These are phyloP conservation scores for Pangasius sanitwongsei DNA, from an alignment of 2,797 vertebrate genomes.

Conservation along the genomic window DNA sequence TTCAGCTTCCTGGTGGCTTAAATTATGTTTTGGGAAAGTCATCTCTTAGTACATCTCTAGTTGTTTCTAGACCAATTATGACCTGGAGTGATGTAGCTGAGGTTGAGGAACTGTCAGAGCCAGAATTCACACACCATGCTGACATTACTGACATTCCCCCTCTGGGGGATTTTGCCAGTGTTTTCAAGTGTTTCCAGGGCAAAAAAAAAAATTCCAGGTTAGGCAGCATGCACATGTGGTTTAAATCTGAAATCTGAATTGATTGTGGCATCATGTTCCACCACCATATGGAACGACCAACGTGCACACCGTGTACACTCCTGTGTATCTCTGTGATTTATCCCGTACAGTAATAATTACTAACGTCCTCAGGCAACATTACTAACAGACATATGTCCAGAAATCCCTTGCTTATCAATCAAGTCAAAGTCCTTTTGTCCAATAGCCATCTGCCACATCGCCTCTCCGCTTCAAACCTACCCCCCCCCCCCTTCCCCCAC, in stretches of 20 bases:
- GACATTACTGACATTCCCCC: not conserved
- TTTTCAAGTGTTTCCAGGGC: not conserved
- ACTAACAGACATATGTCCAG: not conserved
- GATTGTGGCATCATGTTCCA: not conserved
- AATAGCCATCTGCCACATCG: not conserved
- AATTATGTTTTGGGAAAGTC: not conserved
- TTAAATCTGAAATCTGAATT: constrained; percentile 4
- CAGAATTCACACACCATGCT: not conserved
- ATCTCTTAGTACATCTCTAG: not conserved
- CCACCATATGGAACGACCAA: not conserved
- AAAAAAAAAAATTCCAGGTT: not conserved
- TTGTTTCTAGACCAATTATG: not conserved
- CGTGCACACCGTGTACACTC: not conserved
- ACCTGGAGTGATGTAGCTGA: not conserved
- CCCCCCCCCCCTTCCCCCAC: too few species aligned
- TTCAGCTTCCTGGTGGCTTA: not conserved
- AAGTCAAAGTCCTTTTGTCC: not conserved
- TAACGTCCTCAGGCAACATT: not conserved
- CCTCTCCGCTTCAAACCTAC: not conserved
- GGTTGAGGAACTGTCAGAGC: not conserved
- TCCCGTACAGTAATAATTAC: too few species aligned
- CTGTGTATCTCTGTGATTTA: not conserved
- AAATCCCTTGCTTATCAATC: not conserved
- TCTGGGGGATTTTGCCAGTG: not conserved
- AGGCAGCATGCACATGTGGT: not conserved